phyloP scores from a whole-genome alignment of 2,113 vertebrate species.

The Lontra canadensis region DNA sequence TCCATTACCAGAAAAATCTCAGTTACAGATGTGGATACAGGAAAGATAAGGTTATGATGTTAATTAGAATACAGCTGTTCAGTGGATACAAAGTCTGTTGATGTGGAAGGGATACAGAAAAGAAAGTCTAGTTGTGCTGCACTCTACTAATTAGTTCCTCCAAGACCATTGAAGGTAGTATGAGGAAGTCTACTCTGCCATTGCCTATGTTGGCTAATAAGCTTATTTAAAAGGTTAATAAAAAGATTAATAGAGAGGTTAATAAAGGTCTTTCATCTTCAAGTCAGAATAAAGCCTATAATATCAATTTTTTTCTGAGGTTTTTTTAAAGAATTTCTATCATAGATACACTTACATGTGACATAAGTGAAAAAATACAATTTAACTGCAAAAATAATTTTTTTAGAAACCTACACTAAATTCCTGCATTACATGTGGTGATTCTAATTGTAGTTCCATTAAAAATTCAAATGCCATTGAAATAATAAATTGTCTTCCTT shows the following conservation, averaged over 20 bases:
- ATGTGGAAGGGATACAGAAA: not conserved
- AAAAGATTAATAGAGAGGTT: conserved; percentile 54
- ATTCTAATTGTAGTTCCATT: conserved; percentile 68
- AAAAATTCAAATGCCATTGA: conserved; percentile 82
- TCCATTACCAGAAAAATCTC: not conserved
- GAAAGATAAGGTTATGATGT: conserved; percentile 51
- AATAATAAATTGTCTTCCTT: conserved; percentile 81
- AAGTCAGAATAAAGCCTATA: conserved; percentile 43
- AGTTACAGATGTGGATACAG: conserved; percentile 26
- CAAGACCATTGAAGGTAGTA: not conserved
- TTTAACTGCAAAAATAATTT: conserved; percentile 31
- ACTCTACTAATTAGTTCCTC: conserved; percentile 51
- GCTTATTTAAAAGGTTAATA: conserved; percentile 60
- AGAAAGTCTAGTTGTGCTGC: not conserved
- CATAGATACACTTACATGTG: not conserved
- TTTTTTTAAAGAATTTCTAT: conserved; percentile 39
- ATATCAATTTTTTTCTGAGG: conserved; percentile 24
- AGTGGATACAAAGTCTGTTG: not conserved
- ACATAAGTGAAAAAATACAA: not conserved
- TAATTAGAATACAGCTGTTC: conserved; percentile 60
- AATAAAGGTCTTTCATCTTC: conserved; percentile 45
- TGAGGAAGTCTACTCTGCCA: not conserved
- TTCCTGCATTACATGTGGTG: conserved; percentile 12
- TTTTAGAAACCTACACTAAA: conserved; percentile 32
- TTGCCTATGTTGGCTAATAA: conserved; percentile 10